A percentile compares a stretch with the other conserved stretches of the same genome.
phyloP scores from a whole-genome alignment of 2,888 invertebrate species.

The Erebia ligea region DNA sequence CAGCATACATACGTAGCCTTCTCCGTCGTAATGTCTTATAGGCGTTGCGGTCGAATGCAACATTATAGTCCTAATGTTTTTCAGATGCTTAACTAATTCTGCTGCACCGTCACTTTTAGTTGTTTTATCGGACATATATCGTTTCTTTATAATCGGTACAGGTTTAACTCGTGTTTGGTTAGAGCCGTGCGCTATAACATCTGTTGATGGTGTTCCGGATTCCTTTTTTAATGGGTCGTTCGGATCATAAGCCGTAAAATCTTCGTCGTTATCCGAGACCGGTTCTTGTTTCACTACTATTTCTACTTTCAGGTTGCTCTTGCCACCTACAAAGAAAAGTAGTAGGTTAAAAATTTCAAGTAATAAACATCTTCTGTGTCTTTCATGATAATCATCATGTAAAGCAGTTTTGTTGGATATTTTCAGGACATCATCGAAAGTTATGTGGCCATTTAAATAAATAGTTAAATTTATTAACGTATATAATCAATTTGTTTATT shows the following conservation, averaged over 20 bases:
- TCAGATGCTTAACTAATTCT: conserved; percentile 17
- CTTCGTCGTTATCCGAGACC: conserved; percentile 7
- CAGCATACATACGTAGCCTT: conserved; percentile 18
- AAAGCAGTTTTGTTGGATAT: not conserved
- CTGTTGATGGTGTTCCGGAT: not conserved
- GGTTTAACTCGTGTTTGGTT: conserved; percentile 3
- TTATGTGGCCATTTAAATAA: not conserved
- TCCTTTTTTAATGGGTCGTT: not conserved
- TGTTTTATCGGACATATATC: conserved; percentile 21
- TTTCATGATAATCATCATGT: conserved; percentile 1
- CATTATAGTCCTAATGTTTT: conserved; percentile 22
- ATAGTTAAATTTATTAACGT: no score
- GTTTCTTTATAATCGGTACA: conserved; percentile 15
- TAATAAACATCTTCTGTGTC: conserved; percentile 10
- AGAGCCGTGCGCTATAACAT: not conserved
- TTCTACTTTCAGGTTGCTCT: conserved; percentile 20
- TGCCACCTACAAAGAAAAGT: conserved; percentile 26
- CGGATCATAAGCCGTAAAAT: not conserved
- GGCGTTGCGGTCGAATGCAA: conserved; percentile 16
- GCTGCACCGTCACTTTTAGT: conserved; percentile 20
- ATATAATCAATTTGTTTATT: no score
- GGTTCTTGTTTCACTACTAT: conserved; percentile 25
- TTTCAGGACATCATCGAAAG: not conserved
- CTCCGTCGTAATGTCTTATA: conserved; percentile 19
- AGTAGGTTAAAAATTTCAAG: conserved; percentile 24